A percentile compares a stretch with the other conserved stretches of the same genome.
These are phyloP conservation scores for Limnodromus scolopaceus DNA, from an alignment of 2,797 vertebrate genomes.

Conservation along the genomic window DNA sequence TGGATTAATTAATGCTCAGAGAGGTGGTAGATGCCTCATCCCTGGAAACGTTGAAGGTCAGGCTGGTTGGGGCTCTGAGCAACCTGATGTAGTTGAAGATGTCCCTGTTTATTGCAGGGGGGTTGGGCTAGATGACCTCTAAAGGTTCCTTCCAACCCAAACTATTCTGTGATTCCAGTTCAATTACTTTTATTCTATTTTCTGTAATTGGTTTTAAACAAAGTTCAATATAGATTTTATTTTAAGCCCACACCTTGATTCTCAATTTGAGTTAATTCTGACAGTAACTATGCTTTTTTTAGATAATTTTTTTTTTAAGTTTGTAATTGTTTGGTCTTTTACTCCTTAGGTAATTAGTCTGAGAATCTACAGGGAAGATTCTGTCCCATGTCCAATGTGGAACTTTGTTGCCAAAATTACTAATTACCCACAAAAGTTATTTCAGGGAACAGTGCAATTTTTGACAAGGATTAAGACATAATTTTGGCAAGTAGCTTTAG, in stretches of 20 bases:
- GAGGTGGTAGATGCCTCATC: background rate
- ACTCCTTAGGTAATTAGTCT: background rate
- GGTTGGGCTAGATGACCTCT: background rate
- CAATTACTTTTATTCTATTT: background rate
- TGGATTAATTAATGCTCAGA: background rate
- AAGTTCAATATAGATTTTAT: background rate
- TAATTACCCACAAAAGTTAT: background rate
- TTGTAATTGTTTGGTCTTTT: background rate
- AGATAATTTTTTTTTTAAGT: background rate
- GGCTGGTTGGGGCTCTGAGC: background rate
- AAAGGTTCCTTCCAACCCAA: background rate
- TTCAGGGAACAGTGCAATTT: background rate
- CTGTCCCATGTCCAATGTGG: background rate
- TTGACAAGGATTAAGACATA: background rate
- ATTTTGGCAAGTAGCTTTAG: background rate
- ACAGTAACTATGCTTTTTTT: background rate
- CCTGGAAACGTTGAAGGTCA: background rate
- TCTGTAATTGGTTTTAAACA: background rate
- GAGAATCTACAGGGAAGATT: background rate
- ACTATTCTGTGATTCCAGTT: background rate
- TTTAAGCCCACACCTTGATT: background rate
- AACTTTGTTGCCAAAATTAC: background rate
- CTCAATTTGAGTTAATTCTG: background rate
- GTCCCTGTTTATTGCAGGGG: background rate
- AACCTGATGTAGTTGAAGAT: background rate